Evolutionary conservation across 2,113 vertebrate genomes (phyloP).

Genomic region (Rhinoptilus africanus): DNA sequence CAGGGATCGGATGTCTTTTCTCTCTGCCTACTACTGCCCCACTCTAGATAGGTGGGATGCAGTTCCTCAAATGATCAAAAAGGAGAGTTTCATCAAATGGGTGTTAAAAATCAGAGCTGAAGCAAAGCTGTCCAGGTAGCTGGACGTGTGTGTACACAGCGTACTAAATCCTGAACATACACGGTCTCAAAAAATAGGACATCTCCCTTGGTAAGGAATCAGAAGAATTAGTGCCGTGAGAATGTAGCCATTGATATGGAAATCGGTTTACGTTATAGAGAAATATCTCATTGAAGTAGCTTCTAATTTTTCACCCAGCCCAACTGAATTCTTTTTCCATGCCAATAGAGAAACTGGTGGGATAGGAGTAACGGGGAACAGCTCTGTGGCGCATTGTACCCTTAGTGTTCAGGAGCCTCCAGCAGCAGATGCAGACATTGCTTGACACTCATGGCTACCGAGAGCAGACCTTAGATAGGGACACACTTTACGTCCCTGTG

Average conservation of each 20-base stretch:
- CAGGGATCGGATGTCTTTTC: background rate
- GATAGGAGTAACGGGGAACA: accelerated
- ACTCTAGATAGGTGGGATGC: background rate
- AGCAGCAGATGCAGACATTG: accelerated
- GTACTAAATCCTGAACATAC: background rate
- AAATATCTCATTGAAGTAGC: background rate
- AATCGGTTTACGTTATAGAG: background rate
- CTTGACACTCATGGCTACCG: background rate
- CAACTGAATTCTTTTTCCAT: background rate
- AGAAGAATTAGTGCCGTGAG: background rate
- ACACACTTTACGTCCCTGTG: accelerated
- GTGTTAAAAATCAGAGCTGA: background rate
- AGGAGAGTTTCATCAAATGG: background rate
- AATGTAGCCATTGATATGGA: background rate
- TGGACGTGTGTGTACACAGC: background rate
- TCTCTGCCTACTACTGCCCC: background rate
- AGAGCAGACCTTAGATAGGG: background rate
- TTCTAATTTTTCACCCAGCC: background rate
- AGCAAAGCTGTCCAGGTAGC: background rate
- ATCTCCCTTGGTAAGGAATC: background rate
- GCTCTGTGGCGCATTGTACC: accelerated
- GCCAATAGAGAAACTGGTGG: background rate
- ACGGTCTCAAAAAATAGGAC: background rate
- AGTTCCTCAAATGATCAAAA: background rate
- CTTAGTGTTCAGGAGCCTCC: background rate